phyloP scores from a whole-genome alignment of 2,797 vertebrate species.

The Chelmon rostratus region DNA sequence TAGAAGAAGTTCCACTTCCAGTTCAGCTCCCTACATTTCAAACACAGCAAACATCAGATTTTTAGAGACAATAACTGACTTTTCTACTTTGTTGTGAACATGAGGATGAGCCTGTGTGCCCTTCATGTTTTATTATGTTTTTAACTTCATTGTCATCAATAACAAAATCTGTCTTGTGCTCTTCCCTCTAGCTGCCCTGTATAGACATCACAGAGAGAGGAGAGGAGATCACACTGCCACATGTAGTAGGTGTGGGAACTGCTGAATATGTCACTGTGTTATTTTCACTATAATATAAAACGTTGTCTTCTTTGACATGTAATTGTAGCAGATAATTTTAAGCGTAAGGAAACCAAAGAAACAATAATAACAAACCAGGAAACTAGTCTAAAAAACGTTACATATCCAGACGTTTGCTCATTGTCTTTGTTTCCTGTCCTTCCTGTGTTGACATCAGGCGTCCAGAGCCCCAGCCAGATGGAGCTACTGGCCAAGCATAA shows the following conservation, averaged over 20 bases:
- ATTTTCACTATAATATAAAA: too few species aligned
- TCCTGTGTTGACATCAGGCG: conserved; percentile 78
- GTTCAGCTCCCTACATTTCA: not conserved
- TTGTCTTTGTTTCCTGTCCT: not conserved
- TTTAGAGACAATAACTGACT: not conserved
- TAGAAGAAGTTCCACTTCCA: not conserved
- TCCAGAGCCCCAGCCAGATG: conserved; percentile 90
- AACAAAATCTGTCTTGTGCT: conserved; percentile 5
- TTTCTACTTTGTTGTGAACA: not conserved
- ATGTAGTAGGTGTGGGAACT: conserved; percentile 73
- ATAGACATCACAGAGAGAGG: conserved; percentile 78
- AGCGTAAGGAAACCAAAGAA: not conserved
- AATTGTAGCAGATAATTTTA: not conserved
- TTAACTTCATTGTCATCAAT: not conserved
- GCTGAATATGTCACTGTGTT: too few species aligned
- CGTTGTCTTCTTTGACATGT: not conserved
- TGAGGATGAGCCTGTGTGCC: not conserved
- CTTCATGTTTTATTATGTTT: not conserved
- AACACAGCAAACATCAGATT: not conserved
- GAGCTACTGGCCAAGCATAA: conserved; percentile 86
- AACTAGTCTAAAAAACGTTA: not conserved
- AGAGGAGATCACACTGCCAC: conserved; percentile 73
- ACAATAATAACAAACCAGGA: not conserved
- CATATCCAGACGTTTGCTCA: not conserved
- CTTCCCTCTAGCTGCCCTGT: conserved; percentile 79